phyloP scores from a whole-genome alignment of 2,797 vertebrate species.

The Pangasius sanitwongsei region DNA sequence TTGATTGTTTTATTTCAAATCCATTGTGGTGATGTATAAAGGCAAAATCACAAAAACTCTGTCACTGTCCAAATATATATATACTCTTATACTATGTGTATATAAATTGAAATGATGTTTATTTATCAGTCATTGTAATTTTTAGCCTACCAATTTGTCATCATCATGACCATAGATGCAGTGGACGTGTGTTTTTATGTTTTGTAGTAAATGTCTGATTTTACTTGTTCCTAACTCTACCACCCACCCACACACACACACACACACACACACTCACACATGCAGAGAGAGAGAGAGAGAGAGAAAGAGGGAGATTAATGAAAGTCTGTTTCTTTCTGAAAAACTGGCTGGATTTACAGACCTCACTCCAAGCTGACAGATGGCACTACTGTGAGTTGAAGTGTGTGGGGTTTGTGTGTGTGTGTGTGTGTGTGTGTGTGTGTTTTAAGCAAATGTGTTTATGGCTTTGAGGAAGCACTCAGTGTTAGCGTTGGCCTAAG shows the following conservation, averaged over 20 bases:
- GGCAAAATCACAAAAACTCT: no score
- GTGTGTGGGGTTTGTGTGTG: slow-evolving; percentile 14
- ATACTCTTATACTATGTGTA: no score
- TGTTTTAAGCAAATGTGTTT: slow-evolving; percentile 28
- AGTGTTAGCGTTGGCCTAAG: background rate
- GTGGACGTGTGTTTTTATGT: background rate
- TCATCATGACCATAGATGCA: background rate
- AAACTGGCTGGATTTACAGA: slow-evolving; percentile 52
- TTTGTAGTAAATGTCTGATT: slow-evolving; percentile 10
- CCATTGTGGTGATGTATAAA: no score
- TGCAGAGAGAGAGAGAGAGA: background rate
- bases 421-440: slow-evolving; percentile 19
- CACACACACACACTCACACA: background rate
- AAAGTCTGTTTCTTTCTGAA: slow-evolving; percentile 36
- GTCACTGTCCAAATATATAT: no score
- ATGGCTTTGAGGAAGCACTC: background rate
- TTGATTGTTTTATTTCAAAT: no score
- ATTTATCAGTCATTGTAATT: no score
- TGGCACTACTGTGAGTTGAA: slow-evolving; percentile 43
- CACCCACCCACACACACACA: background rate
- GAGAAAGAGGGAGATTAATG: slow-evolving; percentile 23
- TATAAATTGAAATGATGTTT: background rate
- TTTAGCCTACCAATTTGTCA: background rate
- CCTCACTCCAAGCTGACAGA: slow-evolving; percentile 46
- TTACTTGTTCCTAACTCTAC: background rate